phyloP scores from a whole-genome alignment of 2,888 invertebrate genomes.

The Athalia rosae region DNA sequence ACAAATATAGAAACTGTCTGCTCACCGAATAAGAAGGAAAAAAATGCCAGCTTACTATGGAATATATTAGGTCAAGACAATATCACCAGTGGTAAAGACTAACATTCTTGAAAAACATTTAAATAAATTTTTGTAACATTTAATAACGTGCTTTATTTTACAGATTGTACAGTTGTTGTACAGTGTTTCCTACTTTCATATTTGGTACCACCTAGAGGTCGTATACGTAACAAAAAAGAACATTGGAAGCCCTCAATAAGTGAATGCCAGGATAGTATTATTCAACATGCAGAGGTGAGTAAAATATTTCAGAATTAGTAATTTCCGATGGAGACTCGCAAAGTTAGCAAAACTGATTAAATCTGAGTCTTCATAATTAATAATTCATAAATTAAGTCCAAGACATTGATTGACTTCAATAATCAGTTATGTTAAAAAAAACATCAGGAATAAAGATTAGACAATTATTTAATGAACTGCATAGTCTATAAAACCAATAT shows the following conservation, averaged over 20 bases:
- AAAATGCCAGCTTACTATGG: too few relatives aligned
- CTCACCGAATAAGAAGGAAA: slow-evolving; percentile 11
- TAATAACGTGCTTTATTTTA: neutral
- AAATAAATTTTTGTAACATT: neutral
- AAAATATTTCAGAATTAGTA: neutral
- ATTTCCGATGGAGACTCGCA: neutral
- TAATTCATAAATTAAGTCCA: neutral
- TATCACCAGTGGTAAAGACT: slow-evolving; percentile 5
- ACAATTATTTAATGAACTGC: too few relatives aligned
- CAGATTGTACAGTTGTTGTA: slow-evolving; percentile 12
- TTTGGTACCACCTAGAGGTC: slow-evolving; percentile 10
- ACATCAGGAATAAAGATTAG: too few relatives aligned
- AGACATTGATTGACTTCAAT: neutral
- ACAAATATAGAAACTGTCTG: neutral
- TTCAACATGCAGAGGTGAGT: slow-evolving; percentile 24
- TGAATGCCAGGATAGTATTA: neutral
- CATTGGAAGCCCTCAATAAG: slow-evolving; percentile 29
- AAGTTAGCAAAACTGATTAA: neutral
- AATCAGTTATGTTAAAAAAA: neutral
- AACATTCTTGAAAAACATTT: neutral
- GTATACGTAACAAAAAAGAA: neutral
- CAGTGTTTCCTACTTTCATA: slow-evolving; percentile 5
- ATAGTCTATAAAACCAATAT: neutral
- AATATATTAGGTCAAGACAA: too few relatives aligned
- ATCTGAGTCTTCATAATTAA: neutral